Evolutionary conservation across 1,140 invertebrate species (phyloP), one percentile per base, ranked within the genome.

Genomic region (Apis cerana): DNA sequence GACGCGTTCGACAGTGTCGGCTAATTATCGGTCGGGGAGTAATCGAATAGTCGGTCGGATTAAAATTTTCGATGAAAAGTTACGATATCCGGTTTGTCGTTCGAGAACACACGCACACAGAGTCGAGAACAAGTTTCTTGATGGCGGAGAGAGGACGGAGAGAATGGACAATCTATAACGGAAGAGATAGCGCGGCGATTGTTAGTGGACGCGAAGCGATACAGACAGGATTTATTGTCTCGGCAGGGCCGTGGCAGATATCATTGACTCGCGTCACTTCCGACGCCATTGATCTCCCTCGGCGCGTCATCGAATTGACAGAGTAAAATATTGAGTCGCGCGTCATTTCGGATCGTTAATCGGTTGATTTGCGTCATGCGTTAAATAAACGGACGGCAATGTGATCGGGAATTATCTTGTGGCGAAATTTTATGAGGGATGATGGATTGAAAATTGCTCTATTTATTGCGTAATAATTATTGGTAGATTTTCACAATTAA

Each of bases 181-280:
- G 48, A 27, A 48, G 23, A 33, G 69, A 80, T 80, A 72, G 23
- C 27, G 19, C 33, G 23, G 21, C 50, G 52, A 74, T 80, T 74
- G 69, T 74, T 74, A 69, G 52, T 1, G 12, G 27, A 15, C 27
- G 54, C 33, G 19, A 12, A n/a, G 64, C 11, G 58, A 33, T 54
- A 74, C 69, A 43, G 79, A 75, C 33, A 59, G 71, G 33, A 81
- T 81, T 81, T 81, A 81, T 81, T 67, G 79, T 67, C 12, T n/a
- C 33, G 21, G 19, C 56, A 33, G 23, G 56, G 9, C 7, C 33
- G 79, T 56, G 17, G 62, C 52, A 67, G 79, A 81, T 81, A 81
- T 81, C 79, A 81, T 81, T 81, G 79, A 72, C 79, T 56, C 52
- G 62, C 43, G 69, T 81, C 71, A 81, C 79, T 33, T 17, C 33